Percentiles rank a stretch among this genome's conserved stretches.
These are phyloP conservation scores for Crotophaga sulcirostris DNA, from an alignment of 2,113 vertebrate species.

Conservation along the genomic window DNA sequence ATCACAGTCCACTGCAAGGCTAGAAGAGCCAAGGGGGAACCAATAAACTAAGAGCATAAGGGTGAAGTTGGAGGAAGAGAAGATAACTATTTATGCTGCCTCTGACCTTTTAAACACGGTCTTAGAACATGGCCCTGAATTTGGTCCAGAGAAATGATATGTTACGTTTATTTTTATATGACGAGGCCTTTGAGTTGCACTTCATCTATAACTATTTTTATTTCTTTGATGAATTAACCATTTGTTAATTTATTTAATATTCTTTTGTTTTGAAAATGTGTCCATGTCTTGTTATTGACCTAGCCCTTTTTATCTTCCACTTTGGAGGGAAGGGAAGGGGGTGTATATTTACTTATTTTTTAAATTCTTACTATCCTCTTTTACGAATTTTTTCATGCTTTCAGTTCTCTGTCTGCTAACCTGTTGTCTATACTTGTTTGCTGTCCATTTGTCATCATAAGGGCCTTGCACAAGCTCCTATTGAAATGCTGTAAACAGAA, in stretches of 20 bases:
- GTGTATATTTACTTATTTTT: not conserved
- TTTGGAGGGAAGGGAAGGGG: too few species aligned
- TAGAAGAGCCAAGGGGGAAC: not conserved
- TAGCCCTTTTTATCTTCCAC: not conserved
- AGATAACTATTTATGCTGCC: not conserved
- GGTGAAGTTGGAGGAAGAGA: not conserved
- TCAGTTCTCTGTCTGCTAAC: not conserved
- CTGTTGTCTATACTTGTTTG: not conserved
- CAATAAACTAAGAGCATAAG: not conserved
- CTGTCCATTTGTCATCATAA: not conserved
- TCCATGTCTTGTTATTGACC: not conserved
- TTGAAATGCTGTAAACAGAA: not conserved
- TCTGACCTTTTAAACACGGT: not conserved
- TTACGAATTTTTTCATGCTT: not conserved
- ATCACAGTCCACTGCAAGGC: not conserved
- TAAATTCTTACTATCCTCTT: not conserved
- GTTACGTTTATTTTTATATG: not conserved
- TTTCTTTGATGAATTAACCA: not conserved
- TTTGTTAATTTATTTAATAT: not conserved
- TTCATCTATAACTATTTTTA: not conserved
- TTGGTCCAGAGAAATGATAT: not conserved
- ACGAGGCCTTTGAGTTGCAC: rapidly evolving
- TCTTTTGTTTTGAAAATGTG: not conserved
- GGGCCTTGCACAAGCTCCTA: not conserved
- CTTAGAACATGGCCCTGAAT: not conserved